These are phyloP conservation scores for Turdus rufiventris DNA, from an alignment of 2,113 vertebrate species.

Conservation along the genomic window DNA sequence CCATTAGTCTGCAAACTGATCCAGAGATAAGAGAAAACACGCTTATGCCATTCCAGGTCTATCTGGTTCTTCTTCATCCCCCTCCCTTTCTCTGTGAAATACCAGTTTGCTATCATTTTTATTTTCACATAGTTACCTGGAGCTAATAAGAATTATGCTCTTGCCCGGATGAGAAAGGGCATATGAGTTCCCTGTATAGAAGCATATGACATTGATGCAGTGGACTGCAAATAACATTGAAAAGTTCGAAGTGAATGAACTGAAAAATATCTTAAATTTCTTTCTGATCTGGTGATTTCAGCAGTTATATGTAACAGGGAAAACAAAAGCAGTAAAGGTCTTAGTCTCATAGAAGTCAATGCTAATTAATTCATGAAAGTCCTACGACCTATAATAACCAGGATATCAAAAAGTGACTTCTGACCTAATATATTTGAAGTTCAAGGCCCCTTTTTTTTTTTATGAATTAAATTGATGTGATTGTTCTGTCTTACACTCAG, in stretches of 20 bases:
- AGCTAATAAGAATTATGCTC: neutral
- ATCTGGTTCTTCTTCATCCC: neutral
- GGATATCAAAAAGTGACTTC: neutral
- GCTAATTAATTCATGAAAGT: neutral
- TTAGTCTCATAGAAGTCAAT: neutral
- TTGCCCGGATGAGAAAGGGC: neutral
- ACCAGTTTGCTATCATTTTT: neutral
- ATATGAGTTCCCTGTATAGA: neutral
- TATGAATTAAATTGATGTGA: neutral
- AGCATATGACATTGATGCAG: neutral
- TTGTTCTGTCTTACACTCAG: neutral
- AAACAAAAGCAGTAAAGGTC: constrained; percentile 8
- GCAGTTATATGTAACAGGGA: neutral
- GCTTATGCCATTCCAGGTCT: neutral
- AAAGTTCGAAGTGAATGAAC: constrained; percentile 27
- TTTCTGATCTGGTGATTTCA: constrained; percentile 15
- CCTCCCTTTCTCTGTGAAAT: neutral
- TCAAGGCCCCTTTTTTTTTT: neutral
- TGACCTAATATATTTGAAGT: neutral
- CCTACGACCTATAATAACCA: neutral
- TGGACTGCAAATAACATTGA: neutral
- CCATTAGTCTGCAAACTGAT: neutral
- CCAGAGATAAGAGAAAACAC: neutral
- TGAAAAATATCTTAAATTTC: constrained; percentile 15
- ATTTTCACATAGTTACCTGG: neutral